phyloP scores from a whole-genome alignment of 2,888 invertebrate species.

The Leptopterna dolabrata region DNA sequence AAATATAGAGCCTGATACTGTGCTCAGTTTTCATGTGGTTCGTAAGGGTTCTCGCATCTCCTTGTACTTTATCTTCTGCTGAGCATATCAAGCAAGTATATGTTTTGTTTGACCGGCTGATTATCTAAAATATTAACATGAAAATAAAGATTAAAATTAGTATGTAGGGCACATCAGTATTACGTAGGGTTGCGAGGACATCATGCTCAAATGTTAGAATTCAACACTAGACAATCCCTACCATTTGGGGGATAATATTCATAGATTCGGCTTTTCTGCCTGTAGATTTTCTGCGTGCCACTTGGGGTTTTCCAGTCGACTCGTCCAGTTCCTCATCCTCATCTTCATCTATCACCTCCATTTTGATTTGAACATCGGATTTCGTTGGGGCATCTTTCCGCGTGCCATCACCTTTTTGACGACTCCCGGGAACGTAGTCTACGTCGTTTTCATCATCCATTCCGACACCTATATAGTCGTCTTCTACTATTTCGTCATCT shows the following conservation, averaged over 20 bases:
- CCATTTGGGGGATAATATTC: conserved; percentile 64
- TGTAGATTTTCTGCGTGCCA: conserved; percentile 47
- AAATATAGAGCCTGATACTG: conserved; percentile 75
- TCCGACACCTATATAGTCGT: conserved; percentile 51
- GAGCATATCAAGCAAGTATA: conserved; percentile 72
- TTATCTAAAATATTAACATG: conserved; percentile 59
- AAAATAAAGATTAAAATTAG: background rate
- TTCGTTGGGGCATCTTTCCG: background rate
- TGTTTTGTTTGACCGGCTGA: conserved; percentile 67
- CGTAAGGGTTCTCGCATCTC: conserved; percentile 73
- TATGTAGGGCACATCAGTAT: too few species aligned
- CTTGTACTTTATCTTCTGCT: conserved; percentile 66
- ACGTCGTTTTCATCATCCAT: conserved; percentile 62
- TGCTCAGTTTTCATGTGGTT: conserved; percentile 74
- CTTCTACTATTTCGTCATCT: conserved; percentile 63
- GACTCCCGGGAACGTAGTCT: conserved; percentile 55
- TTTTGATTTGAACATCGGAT: conserved; percentile 55
- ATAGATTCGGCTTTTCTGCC: conserved; percentile 57
- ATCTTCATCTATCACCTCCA: conserved; percentile 62
- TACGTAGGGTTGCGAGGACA: too few species aligned
- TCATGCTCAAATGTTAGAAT: background rate
- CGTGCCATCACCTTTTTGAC: conserved; percentile 22
- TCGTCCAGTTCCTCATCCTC: conserved; percentile 57
- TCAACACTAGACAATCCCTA: conserved; percentile 14
- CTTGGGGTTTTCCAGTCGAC: conserved; percentile 56